Conservation (phyloP, 2,113 vertebrate species). For the Chascanopsetta lugubris region DNA sequence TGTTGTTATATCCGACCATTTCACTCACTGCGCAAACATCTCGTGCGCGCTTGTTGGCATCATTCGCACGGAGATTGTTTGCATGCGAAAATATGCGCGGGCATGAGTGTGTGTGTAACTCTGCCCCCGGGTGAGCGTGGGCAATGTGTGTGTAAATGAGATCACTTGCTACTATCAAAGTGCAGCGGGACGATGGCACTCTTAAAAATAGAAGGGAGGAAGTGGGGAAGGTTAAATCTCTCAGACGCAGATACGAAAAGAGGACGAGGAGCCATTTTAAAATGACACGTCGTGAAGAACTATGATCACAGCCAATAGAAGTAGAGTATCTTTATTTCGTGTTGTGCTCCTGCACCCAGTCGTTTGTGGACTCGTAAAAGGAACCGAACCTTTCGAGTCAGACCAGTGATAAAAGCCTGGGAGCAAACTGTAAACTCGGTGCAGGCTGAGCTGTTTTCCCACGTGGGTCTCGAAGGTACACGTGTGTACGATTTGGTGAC, state of each 20-base stretch:
- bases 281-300: conserved; percentile 26
- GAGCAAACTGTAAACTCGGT: neutral
- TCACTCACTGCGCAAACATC: conserved; percentile 64
- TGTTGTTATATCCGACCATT: conserved; percentile 64
- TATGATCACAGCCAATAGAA: conserved; percentile 1
- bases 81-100: conserved; percentile 47
- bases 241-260: conserved; percentile 63
- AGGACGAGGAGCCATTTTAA: conserved; percentile 55
- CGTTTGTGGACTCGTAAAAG: neutral
- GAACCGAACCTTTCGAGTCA: no score
- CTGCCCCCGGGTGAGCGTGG: conserved; percentile 18
- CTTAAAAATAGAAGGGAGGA: conserved; percentile 80
- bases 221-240: conserved; percentile 76
- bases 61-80: conserved; percentile 39
- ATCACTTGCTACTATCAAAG: conserved; percentile 78
- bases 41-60: conserved; percentile 60
- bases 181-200: conserved; percentile 77
- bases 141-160: conserved; percentile 71
- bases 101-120: conserved; percentile 42
- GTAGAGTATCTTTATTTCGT: conserved; percentile 1
- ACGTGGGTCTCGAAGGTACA: no score
- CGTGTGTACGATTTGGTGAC: no score
- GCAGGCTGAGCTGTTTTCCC: no score
- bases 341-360: neutral
- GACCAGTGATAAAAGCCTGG: no score